Percentiles rank a stretch among this genome's conserved stretches.
Evolutionary conservation across 1,140 invertebrate genomes (phyloP).

Genomic region (Ptiloglossa arizonensis): DNA sequence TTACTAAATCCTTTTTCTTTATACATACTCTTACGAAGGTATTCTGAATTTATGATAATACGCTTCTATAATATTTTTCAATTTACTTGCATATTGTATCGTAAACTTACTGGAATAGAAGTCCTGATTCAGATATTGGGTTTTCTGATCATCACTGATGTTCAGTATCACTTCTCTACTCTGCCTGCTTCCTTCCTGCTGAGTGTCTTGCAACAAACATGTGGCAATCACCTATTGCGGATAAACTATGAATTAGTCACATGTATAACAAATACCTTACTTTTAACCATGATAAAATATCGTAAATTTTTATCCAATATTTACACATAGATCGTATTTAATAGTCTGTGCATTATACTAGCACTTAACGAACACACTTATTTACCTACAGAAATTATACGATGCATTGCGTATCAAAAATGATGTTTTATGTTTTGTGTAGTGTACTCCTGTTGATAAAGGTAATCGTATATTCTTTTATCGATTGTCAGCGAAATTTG

Average conservation of each 20-base stretch:
- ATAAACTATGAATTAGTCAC: conserved; percentile 25
- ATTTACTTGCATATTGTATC: neutral
- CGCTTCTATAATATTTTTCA: neutral
- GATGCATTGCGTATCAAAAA: no score
- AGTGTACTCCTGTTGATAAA: neutral
- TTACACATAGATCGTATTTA: neutral
- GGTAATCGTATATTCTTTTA: neutral
- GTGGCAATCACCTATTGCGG: conserved; percentile 67
- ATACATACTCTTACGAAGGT: no score
- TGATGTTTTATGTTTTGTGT: neutral
- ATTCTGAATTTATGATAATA: neutral
- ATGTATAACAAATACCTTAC: neutral
- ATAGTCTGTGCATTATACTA: neutral
- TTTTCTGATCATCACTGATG: conserved; percentile 70
- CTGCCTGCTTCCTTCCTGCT: conserved; percentile 55
- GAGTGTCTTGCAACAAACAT: conserved; percentile 55
- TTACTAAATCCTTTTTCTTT: no score
- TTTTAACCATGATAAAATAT: neutral
- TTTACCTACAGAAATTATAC: no score
- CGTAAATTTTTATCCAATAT: neutral
- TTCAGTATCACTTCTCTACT: conserved; percentile 64
- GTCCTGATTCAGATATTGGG: conserved; percentile 69
- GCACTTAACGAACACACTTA: no score
- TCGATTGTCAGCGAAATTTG: neutral
- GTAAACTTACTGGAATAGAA: conserved; percentile 65